These are phyloP conservation scores for Drosophila neotestacea DNA, from an alignment of 2,888 invertebrate species.

Conservation along the genomic window DNA sequence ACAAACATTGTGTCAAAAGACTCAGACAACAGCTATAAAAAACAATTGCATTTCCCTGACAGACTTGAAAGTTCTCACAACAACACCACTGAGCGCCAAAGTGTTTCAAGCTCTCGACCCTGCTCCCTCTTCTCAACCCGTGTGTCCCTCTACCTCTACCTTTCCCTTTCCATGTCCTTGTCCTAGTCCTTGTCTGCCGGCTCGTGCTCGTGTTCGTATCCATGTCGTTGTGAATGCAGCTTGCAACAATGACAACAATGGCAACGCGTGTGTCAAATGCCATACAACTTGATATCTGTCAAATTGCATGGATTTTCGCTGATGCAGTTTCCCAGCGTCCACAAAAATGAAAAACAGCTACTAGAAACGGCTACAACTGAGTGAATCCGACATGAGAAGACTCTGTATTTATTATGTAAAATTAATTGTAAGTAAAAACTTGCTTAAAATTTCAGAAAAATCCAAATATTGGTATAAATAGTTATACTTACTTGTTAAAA, in stretches of 20 bases:
- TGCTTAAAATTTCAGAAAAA: too few relatives aligned
- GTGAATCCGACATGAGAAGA: too few relatives aligned
- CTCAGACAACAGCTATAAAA: constrained; percentile 24
- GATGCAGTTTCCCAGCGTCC: constrained; percentile 25
- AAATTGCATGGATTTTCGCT: constrained; percentile 58
- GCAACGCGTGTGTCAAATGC: constrained; percentile 57
- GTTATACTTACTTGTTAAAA: too few relatives aligned
- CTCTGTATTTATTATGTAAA: too few relatives aligned
- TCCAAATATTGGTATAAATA: too few relatives aligned
- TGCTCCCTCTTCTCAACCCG: not conserved
- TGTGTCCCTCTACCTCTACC: not conserved
- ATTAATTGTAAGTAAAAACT: too few relatives aligned
- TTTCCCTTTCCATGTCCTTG: not conserved
- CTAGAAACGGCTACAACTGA: not conserved
- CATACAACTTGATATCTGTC: constrained; percentile 68
- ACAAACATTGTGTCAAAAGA: constrained; percentile 45
- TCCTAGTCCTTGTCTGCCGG: not conserved
- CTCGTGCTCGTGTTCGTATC: not conserved
- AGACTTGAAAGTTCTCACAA: constrained; percentile 30
- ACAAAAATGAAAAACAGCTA: constrained; percentile 2
- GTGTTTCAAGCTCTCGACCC: constrained; percentile 2
- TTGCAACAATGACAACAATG: constrained; percentile 48
- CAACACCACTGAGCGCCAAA: constrained; percentile 9
- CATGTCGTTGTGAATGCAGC: constrained; percentile 26
- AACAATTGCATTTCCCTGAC: constrained; percentile 56